Conservation (phyloP, 2,797 vertebrate species). For the Falco columbarius region DNA sequence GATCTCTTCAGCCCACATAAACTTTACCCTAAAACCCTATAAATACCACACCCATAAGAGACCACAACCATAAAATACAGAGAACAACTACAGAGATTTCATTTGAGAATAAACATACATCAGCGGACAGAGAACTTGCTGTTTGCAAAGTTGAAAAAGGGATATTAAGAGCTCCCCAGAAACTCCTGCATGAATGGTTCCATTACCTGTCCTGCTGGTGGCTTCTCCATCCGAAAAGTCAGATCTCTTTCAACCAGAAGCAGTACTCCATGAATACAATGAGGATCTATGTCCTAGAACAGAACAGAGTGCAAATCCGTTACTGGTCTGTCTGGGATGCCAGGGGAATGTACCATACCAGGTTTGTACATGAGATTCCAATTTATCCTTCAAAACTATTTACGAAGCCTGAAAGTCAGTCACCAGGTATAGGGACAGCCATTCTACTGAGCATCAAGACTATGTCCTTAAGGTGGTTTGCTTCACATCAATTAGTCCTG, state of each 20-base stretch:
- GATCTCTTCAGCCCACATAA: background rate
- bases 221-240: constrained; percentile 77
- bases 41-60: background rate
- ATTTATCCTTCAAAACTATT: background rate
- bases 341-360: background rate
- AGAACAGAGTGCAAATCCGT: constrained; percentile 17
- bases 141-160: background rate
- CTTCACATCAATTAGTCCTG: background rate
- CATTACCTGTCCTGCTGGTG: constrained; percentile 83
- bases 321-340: background rate
- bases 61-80: background rate
- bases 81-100: background rate
- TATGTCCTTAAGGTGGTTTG: background rate
- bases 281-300: constrained; percentile 80
- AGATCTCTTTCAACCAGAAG: constrained; percentile 84
- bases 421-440: background rate
- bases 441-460: background rate
- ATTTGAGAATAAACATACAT: background rate
- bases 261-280: constrained; percentile 83
- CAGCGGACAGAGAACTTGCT: background rate
- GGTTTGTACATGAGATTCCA: background rate
- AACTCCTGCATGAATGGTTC: background rate
- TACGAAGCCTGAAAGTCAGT: background rate
- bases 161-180: background rate
- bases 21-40: background rate